Percentiles rank a stretch among this genome's conserved stretches.
These are phyloP conservation scores for Cherax quadricarinatus DNA, from an alignment of 1,140 invertebrate genomes.

Conservation along the genomic window DNA sequence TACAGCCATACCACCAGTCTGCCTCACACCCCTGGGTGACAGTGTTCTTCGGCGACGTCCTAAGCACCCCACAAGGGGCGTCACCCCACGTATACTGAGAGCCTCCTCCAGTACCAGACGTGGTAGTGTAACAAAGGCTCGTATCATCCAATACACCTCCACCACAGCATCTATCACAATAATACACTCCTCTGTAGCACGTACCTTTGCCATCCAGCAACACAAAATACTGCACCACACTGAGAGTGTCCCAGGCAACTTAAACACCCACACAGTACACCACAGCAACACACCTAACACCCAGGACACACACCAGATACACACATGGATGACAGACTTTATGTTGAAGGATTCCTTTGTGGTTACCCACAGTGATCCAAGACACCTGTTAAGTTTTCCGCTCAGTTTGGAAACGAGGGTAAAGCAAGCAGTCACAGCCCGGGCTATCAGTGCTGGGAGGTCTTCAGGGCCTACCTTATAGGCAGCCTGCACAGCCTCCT, in stretches of 20 bases:
- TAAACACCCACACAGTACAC: constrained; percentile 2
- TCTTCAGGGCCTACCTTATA: constrained; percentile 1
- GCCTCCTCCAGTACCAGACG: constrained; percentile 66
- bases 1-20: constrained; percentile 31
- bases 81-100: constrained; percentile 31
- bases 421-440: neutral
- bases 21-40: constrained; percentile 29
- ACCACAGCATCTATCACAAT: constrained; percentile 37
- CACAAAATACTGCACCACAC: neutral
- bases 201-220: neutral
- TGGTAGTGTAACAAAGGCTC: constrained; percentile 65
- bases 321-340: neutral
- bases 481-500: constrained; percentile 22
- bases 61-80: constrained; percentile 57
- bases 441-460: neutral
- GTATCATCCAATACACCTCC: constrained; percentile 67
- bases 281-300: neutral
- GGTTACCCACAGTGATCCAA: neutral
- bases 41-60: constrained; percentile 39
- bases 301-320: neutral
- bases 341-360: neutral
- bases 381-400: neutral
- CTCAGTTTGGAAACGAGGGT: neutral
- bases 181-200: constrained; percentile 15
- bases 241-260: neutral